Conservation (phyloP, 2,888 invertebrate genomes). For the Aproaerema taeniolella region DNA sequence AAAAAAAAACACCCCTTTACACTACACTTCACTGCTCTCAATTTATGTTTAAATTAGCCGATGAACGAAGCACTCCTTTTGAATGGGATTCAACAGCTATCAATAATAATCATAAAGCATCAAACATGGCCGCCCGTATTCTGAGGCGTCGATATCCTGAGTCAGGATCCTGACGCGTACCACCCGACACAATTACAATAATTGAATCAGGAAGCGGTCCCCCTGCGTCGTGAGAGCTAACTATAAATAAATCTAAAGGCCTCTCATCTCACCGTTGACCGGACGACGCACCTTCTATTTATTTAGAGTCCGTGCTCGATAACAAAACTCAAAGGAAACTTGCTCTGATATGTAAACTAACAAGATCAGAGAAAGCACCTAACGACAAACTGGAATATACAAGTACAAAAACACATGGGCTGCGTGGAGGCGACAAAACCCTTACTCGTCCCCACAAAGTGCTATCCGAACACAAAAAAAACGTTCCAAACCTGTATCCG, state of each 20-base stretch:
- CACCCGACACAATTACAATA: conserved; percentile 51
- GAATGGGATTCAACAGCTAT: conserved; percentile 20
- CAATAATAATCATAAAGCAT: conserved; percentile 25
- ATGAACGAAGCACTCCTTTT: conserved; percentile 17
- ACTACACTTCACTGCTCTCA: conserved; percentile 12
- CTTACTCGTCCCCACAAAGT: conserved; percentile 32
- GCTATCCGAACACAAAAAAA: conserved; percentile 23
- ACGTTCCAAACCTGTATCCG: conserved; percentile 27
- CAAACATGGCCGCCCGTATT: conserved; percentile 8
- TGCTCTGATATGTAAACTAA: conserved; percentile 23
- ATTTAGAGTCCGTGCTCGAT: conserved; percentile 40
- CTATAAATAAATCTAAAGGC: conserved; percentile 58
- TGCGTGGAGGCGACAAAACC: conserved; percentile 31
- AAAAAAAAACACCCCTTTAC: no score
- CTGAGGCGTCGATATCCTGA: conserved; percentile 18
- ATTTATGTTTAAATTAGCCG: conserved; percentile 16
- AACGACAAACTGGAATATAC: conserved; percentile 21
- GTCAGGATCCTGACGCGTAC: conserved; percentile 27
- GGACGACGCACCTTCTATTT: conserved; percentile 40
- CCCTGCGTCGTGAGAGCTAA: conserved; percentile 35
- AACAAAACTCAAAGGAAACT: conserved; percentile 33
- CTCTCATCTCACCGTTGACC: conserved; percentile 35
- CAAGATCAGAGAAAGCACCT: conserved; percentile 20
- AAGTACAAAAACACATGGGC: conserved; percentile 29
- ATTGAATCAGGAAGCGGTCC: conserved; percentile 61